phyloP scores from a whole-genome alignment of 2,888 invertebrate species.

The Drosophila testacea region DNA sequence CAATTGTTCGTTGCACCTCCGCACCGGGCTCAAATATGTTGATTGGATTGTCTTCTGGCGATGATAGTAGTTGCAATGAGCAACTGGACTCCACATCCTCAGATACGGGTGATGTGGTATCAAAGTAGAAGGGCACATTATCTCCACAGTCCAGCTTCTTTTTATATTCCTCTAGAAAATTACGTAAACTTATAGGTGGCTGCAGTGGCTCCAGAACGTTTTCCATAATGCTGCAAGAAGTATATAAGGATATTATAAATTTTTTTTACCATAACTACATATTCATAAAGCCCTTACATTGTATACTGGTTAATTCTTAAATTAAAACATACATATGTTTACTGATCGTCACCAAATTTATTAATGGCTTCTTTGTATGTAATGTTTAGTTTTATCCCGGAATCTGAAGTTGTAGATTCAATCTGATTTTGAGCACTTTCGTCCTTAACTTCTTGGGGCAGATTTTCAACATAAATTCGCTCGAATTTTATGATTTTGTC shows the following conservation, averaged over 20 bases:
- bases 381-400: constrained; percentile 63
- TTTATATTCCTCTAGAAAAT: constrained; percentile 68
- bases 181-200: constrained; percentile 61
- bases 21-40: constrained; percentile 40
- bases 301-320: no score
- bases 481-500: constrained; percentile 89
- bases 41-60: constrained; percentile 49
- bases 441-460: constrained; percentile 39
- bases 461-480: constrained; percentile 87
- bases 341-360: constrained; percentile 66
- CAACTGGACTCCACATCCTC: constrained; percentile 47
- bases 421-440: constrained; percentile 27
- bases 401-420: constrained; percentile 19
- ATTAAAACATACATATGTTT: constrained; percentile 8
- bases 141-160: constrained; percentile 36
- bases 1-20: constrained; percentile 36
- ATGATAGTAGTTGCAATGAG: constrained; percentile 42
- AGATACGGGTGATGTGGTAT: constrained; percentile 36
- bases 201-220: constrained; percentile 57
- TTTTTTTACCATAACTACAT: no score
- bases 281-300: no score
- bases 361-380: constrained; percentile 83
- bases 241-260: no score
- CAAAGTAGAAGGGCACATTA: constrained; percentile 42
- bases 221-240: constrained; percentile 72